phyloP scores from a whole-genome alignment of 2,797 vertebrate species.

The Peromyscus attwateri region DNA sequence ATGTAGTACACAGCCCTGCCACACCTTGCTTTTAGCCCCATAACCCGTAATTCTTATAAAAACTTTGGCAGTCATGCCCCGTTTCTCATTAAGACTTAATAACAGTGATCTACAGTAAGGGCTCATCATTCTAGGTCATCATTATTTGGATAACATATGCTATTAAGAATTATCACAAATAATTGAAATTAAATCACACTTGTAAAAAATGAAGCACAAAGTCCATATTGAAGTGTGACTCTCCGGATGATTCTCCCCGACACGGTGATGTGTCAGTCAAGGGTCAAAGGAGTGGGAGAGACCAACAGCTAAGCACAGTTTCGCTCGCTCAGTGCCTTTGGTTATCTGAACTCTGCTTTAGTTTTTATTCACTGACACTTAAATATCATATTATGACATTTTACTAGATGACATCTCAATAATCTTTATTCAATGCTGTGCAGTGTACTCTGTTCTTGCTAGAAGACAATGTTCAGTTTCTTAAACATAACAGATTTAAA shows the following conservation, averaged over 20 bases:
- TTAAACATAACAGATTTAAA: neutral
- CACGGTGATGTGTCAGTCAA: neutral
- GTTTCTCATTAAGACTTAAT: conserved; percentile 77
- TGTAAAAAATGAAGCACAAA: conserved; percentile 69
- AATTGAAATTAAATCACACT: conserved; percentile 78
- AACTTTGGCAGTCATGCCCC: conserved; percentile 50
- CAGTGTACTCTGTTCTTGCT: neutral
- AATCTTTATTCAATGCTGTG: neutral
- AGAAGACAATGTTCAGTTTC: neutral
- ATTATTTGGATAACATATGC: conserved; percentile 76
- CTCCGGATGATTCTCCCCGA: neutral
- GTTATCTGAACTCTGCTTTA: conserved; percentile 21
- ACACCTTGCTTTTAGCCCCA: neutral
- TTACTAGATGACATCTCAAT: conserved; percentile 1
- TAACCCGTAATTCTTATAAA: conserved; percentile 61
- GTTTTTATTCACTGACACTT: conserved; percentile 31
- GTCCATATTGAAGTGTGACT: neutral
- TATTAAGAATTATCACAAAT: conserved; percentile 77
- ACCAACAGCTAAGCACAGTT: neutral
- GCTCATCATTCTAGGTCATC: conserved; percentile 66
- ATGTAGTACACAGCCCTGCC: neutral
- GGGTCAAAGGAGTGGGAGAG: neutral
- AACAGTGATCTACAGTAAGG: conserved; percentile 62
- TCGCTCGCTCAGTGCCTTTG: neutral
- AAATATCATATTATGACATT: neutral